Evolutionary conservation across 2,113 vertebrate species (phyloP), one percentile per base, ranked within the genome.

Genomic region (Myxocyprinus asiaticus): DNA sequence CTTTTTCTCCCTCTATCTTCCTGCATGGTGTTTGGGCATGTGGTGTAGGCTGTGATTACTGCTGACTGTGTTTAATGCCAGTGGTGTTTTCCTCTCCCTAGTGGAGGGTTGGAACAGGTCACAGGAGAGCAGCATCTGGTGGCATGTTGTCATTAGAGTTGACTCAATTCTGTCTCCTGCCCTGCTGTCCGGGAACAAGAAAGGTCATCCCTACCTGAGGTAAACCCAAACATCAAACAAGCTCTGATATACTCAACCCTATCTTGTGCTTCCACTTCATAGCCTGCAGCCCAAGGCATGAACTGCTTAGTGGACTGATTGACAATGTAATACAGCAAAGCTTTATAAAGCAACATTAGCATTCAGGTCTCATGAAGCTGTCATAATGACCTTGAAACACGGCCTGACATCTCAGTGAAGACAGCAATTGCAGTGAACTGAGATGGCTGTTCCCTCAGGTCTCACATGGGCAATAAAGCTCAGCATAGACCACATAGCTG

Each of bases 361-460:
- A 78, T 78, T 84, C 76, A n/a, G 76, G 58, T 47, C 76, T 22
- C 12, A 12, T 47, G 48, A 59, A 78, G 56, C 72, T 81, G 68
- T 58, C 44, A 78, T 77, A 11, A 55, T 78, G 76, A 84, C 82
- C 79, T 84, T 81, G 78, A 67, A 79, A 71, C 67, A 51, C n/a
- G 62, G 73, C 77, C 70, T 17, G 15, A 56, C 14, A 8, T 44
- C 43, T 22, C 73, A 12, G 79, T 62, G 17, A 62, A 81, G 63
- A 66, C 53, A 42, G 78, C 22, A 43, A 76, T 76, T 47, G 22
- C 73, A 53, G 73, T 67, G 55, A 71, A 75, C 45, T 14, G 53
- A 51, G 70, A 33, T 33, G 62, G 51, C 17, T 9, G 33, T 76
- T 33, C 73, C 73, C 73, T 55, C 50, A 44, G 73, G 73, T 65